These are phyloP conservation scores for Falco berigora DNA, from an alignment of 2,797 vertebrate species.

Conservation along the genomic window DNA sequence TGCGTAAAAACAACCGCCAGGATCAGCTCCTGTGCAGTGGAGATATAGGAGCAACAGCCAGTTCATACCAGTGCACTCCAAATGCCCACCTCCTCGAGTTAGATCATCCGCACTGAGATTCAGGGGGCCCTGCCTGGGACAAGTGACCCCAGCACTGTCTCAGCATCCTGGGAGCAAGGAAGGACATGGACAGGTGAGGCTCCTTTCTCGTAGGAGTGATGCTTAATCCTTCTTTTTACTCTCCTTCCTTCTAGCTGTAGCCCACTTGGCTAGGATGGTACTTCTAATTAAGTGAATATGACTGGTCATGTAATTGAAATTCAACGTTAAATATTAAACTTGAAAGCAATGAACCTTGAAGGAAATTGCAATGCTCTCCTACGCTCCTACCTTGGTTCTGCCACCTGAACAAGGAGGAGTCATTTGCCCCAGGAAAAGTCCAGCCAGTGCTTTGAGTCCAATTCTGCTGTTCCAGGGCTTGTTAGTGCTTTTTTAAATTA, in stretches of 20 bases:
- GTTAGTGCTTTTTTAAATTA: neutral
- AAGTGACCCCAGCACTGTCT: neutral
- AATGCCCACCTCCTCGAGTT: neutral
- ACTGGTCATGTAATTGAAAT: neutral
- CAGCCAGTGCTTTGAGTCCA: neutral
- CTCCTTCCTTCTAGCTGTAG: neutral
- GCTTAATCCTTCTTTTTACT: neutral
- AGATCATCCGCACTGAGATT: accelerated
- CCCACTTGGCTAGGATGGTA: accelerated
- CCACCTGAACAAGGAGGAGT: neutral
- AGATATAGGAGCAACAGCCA: neutral
- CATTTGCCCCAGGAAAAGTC: neutral
- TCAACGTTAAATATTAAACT: neutral
- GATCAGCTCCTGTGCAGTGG: neutral
- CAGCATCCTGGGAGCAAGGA: neutral
- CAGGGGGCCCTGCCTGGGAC: neutral
- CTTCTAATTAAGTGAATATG: conserved; percentile 4
- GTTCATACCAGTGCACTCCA: accelerated
- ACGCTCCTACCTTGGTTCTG: neutral
- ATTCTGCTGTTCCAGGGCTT: neutral
- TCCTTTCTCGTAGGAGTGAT: neutral
- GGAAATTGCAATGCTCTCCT: neutral
- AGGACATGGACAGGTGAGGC: accelerated
- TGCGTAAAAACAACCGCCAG: too few species aligned
- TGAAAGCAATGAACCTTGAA: conserved; percentile 17